Evolutionary conservation across 2,797 vertebrate species (phyloP).

Genomic region (Nannoperca obscura): DNA sequence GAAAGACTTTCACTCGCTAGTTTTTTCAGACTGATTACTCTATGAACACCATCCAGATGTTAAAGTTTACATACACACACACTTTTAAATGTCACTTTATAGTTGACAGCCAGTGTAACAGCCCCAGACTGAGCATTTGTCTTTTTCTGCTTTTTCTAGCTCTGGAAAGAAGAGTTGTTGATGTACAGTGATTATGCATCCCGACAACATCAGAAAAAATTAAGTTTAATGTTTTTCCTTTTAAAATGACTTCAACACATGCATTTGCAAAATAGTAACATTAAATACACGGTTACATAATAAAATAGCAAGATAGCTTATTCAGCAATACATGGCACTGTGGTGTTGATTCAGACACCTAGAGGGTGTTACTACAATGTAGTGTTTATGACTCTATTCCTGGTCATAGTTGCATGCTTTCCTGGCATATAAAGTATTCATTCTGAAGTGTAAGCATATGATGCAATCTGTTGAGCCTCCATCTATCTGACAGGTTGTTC

Average conservation of each 20-base stretch:
- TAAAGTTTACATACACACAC: too few relatives aligned
- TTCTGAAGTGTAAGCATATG: slow-evolving; percentile 13
- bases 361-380: neutral
- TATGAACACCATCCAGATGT: neutral
- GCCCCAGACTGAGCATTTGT: too few relatives aligned
- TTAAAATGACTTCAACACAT: neutral
- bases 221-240: neutral
- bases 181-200: neutral
- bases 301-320: neutral
- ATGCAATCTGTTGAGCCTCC: slow-evolving; percentile 45
- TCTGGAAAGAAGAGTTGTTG: neutral
- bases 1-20: neutral
- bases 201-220: neutral
- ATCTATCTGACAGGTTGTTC: slow-evolving; percentile 47
- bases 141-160: too few relatives aligned
- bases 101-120: too few relatives aligned
- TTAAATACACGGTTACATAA: neutral
- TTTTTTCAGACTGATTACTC: neutral
- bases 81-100: too few relatives aligned
- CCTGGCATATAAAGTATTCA: slow-evolving; percentile 3
- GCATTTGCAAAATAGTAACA: neutral
- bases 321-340: neutral
- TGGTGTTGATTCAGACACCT: neutral
- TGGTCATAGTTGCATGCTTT: neutral
- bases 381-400: slow-evolving; percentile 5